Evolutionary conservation across 23 tunicate genomes (phyloP), one percentile per base, ranked within the genome.

Genomic region (Corella eumyota): DNA sequence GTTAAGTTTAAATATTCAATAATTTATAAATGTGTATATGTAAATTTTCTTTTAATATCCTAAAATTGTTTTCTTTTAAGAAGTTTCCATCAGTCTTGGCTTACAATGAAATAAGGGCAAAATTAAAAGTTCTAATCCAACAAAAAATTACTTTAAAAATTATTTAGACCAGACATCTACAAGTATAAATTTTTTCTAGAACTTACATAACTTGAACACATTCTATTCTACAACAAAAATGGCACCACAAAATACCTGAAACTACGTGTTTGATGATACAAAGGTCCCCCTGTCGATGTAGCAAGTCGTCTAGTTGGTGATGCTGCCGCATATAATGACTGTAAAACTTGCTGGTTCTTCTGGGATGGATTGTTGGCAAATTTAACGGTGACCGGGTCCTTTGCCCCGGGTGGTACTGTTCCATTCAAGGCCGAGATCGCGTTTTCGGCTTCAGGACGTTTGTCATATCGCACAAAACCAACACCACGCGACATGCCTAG

Each of bases 391-490:
- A 86, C 70, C 0, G 95, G 73, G 51, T 86, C 95, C 49, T 86
- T 86, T 2, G 75, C 85, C 25, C 85, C 85, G 30, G 68, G 45
- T n/a, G 95, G 95, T 3, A 86, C 61, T 2, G 98, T 91, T 17
- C 80, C 82, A 38, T 92, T 82, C 58, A 92, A 53, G 24, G 64
- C n/a, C 13, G 75, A 82, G 54, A 92, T 85, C 22, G 98, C 98
- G 34, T 59, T 71, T 44, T 92, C 98, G 17, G 98, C 98, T 56
- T 92, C 98, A 0, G 81, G 81, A 1, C 98, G 76, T 47, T 85
- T 92, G 73, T 92, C 98, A 45, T 56, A 92, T 9, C 98, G 93
- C 24, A 92, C 98, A 67, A 92, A 92, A 21, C 93, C 98, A 51
- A 92, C 98, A 20, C 98, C 98, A 9, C 93, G 63, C 22, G 98